Evolutionary conservation across 1,140 invertebrate genomes (phyloP), one percentile per base, ranked within the genome.

Genomic region (Dendroctonus valens): DNA sequence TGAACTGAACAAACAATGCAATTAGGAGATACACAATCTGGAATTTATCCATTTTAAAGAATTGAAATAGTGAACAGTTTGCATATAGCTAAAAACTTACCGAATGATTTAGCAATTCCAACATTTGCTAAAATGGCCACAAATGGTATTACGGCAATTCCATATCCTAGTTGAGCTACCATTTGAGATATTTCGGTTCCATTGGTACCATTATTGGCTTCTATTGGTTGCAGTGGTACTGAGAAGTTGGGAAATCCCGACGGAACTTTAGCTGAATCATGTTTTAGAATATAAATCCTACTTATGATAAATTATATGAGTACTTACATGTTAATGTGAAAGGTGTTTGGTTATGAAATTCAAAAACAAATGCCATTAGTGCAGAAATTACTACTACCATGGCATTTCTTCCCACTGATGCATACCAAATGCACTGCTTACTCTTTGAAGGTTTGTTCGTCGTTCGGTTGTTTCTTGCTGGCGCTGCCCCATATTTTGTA

Each of bases 91-190:
- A 9, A 7, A 8, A 74, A 83, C 83, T 82, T 77, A 91, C 89
- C 83, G 76, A 94, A 94, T 7, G 90, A 89, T 81, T 94, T 95
- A 6, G 91, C 91, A 72, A 94, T 93, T 26, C 92, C 92, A 61
- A 93, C 89, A 73, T 93, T 92, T 52, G 92, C 91, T 15, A 94
- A 80, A 7, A 93, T 87, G 49, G 91, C 91, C 26, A 94, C 84
- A 41, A 94, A 76, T n/a, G 92, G 91, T 60, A 93, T 81, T 14
- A 93, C 83, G 49, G 90, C 71, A 7, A 94, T 81, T 2, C 87
- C 87, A 37, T 86, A 84, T 37, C 89, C 88, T 54, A 93, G 80
- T 66, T 86, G 82, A 12, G 79, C 74, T 7, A 85, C 79, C 79
- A 93, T 88, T 50, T 89, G 84, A 79, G 50, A 15, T 37, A 70